Conservation (phyloP, 2,888 invertebrate genomes). For the Tridacna crocea region DNA sequence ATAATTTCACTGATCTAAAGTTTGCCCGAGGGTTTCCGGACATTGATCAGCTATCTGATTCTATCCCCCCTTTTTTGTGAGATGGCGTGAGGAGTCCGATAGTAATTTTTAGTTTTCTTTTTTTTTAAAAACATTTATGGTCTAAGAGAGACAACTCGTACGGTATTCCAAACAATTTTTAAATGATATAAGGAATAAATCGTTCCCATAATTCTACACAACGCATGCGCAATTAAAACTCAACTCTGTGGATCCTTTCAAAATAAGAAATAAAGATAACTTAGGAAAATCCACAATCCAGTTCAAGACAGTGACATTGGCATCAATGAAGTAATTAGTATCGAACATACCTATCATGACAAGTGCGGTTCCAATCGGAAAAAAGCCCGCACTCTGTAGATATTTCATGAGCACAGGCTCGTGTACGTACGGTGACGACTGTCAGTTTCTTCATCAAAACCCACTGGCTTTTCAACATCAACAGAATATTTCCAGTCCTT, state of each 20-base stretch:
- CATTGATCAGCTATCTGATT: no score
- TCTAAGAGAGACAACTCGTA: conserved; percentile 24
- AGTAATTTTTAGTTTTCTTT: no score
- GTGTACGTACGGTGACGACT: conserved; percentile 77
- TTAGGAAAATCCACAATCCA: conserved; percentile 18
- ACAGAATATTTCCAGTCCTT: conserved; percentile 59
- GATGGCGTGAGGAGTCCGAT: no score
- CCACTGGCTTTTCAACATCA: conserved; percentile 66
- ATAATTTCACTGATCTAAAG: no score
- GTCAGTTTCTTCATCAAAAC: conserved; percentile 78
- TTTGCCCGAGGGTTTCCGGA: no score
- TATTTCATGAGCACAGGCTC: conserved; percentile 74
- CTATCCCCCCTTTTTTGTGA: no score
- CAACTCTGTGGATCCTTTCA: conserved; percentile 45
- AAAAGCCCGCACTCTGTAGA: conserved; percentile 77
- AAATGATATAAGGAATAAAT: conserved; percentile 29
- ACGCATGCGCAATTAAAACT: conserved; percentile 63
- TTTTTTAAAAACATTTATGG: not conserved
- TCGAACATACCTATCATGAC: conserved; percentile 68
- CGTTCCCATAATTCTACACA: conserved; percentile 59
- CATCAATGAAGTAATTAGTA: conserved; percentile 28
- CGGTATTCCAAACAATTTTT: not conserved
- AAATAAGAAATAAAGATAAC: conserved; percentile 41
- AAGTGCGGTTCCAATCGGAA: conserved; percentile 70
- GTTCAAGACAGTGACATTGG: conserved; percentile 8